Base-by-base conservation (phyloP, 2,797 vertebrate genomes). In the Urocyon cinereoargenteus region DNA sequence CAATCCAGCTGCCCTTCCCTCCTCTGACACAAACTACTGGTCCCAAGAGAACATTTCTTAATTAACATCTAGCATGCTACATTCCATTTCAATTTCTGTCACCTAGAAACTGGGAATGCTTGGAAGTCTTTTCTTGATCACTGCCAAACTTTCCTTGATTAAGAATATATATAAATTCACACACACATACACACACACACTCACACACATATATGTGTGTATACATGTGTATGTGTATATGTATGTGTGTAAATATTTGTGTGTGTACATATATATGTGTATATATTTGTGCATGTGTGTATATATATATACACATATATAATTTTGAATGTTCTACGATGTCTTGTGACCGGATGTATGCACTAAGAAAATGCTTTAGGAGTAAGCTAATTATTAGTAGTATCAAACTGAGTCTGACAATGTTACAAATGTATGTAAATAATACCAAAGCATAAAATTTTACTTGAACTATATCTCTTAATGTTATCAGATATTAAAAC, bases 121-220 rank as follows among this genome's bases (percentile, higher is more conserved):
- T 90, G 18, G 70, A 90, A 86, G 10, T 79, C 62, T 96, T 66
- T 86, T 78, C n/a, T 62, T 86, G 92, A 81, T 91, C 49, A 90
- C 31, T 91, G 72, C n/a, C 49, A 62, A 75, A 62, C 31, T 77
- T 40, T 15, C 78, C 70, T 91, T 93, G 24, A 55, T 79, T 84
- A 59, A 59, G 15, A 68, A 77, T 28, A 36, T 14, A 64, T n/a
- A 15, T 13, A 45, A 45, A 45, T 45, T 45, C 40, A 45, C 40
- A 45, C 40, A 45, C 40, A 40, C 7, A 40, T 6, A 45, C 40
- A 7, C 7, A 7, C 7, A 45, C 40, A 45, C 7, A 7, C 7
- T 7, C 40, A 45, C 40, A 45, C 40, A 45, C 8, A 45, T 45
- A 45, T 45, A 7, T 45, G 40, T 45, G 40, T 45, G 40, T 45